Evolutionary conservation across 2,888 invertebrate genomes (phyloP), one percentile per base, ranked within the genome.

Genomic region (Orthosia cruda): DNA sequence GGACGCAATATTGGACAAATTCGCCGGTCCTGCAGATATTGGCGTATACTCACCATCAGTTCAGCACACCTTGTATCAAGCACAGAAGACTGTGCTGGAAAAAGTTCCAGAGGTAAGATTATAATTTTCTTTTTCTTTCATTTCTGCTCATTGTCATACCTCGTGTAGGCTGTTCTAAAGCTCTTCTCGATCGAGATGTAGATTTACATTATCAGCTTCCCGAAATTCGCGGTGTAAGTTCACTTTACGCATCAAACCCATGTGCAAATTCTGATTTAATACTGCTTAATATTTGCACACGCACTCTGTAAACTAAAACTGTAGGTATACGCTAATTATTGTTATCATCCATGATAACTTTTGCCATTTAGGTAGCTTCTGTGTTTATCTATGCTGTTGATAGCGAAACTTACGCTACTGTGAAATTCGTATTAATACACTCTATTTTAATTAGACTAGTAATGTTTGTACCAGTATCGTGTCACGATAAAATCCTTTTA

Each of bases 1-100:
- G 89, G 97, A 98, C 66, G 97, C 97, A 64, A 98, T 98, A 54
- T 91, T 98, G 74, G 97, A 97, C 79, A 98, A 98, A 88, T 98
- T 98, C 90, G 98, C 98, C 9, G 98, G 98, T 0, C 97, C 98
- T 66, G 97, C 98, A 0, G 97, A 97, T 79, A 97, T 96, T 3
- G 98, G 98, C 2, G 95, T 98, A 4, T 97, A 97, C 82, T 98
- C 98, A 0, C 98, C 98, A 0, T 98, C 98, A 2, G 98, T 98
- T 0, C 98, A 98, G 90, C 97, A 98, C 88, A 98, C 98, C 0
- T 92, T 98, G 45, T 98, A 98, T 90, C 96, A 98, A 73, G 97
- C 98, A 0, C 97, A 98, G 89, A 98, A 97, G 91, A 97, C 97
- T 74, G 97, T 98, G 5, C 93, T 98, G 58, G 97, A 98, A 87